Conservation (phyloP, 2,113 vertebrate genomes). For the Todiramphus saurophagus region DNA sequence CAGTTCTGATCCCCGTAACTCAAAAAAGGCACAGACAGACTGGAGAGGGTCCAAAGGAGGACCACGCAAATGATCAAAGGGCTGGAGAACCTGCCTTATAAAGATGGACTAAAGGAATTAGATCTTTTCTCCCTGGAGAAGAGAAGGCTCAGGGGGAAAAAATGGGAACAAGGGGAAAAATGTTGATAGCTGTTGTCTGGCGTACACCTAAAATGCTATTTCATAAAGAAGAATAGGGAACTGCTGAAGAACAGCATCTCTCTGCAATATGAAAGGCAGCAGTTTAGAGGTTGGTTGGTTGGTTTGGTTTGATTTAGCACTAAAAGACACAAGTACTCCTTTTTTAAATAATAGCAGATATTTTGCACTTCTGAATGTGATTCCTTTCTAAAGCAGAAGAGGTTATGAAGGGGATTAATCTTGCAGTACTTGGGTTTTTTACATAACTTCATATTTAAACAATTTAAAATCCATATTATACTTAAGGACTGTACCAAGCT, state of each 20-base stretch:
- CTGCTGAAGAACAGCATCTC: background rate
- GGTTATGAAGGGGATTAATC: background rate
- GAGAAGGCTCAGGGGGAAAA: background rate
- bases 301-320: background rate
- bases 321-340: background rate
- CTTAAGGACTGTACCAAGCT: background rate
- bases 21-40: background rate
- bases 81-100: background rate
- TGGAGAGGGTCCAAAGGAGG: background rate
- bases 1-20: background rate
- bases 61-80: background rate
- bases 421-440: background rate
- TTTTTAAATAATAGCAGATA: background rate
- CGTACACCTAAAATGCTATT: background rate
- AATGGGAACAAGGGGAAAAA: background rate
- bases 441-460: background rate
- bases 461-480: background rate
- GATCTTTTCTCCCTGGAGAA: background rate
- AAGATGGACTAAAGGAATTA: background rate
- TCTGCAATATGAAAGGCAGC: background rate
- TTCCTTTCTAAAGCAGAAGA: background rate
- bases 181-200: background rate
- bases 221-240: background rate
- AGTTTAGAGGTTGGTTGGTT: background rate
- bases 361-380: background rate